Evolutionary conservation across 2,888 invertebrate genomes (phyloP).

Genomic region (Hyppa rectilinea): DNA sequence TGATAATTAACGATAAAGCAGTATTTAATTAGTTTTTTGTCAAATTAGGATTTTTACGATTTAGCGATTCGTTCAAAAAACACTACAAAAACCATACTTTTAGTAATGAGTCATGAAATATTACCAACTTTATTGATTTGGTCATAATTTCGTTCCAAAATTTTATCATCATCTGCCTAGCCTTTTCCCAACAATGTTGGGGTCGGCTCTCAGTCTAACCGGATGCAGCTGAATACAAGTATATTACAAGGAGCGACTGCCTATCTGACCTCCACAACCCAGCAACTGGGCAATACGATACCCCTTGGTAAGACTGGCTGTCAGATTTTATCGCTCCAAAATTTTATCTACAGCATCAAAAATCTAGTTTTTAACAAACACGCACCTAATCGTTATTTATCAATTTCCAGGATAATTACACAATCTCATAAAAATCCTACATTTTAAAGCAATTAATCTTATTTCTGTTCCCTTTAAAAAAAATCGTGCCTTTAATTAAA

Average conservation of each 20-base stretch:
- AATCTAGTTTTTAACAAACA: background rate
- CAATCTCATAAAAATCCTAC: background rate
- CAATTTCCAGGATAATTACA: background rate
- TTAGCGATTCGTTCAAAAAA: background rate
- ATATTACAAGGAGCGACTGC: too few relatives aligned
- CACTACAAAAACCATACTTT: background rate
- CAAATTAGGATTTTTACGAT: background rate
- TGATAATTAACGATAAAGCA: too few relatives aligned
- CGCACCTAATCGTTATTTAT: too few relatives aligned
- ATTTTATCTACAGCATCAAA: background rate
- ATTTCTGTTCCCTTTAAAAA: background rate
- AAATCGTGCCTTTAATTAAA: background rate
- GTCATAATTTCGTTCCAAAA: conserved; percentile 5
- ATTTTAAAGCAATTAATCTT: background rate
- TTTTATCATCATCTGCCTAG: too few relatives aligned
- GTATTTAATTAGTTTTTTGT: too few relatives aligned
- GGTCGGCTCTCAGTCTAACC: too few relatives aligned
- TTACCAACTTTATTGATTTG: background rate
- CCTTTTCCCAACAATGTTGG: too few relatives aligned
- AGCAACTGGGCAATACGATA: too few relatives aligned
- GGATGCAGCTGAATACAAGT: too few relatives aligned
- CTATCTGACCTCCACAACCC: too few relatives aligned
- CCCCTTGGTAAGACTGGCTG: too few relatives aligned
- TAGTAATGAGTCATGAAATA: background rate
- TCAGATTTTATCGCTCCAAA: background rate